Percentiles rank a stretch among this genome's conserved stretches.
Conservation (phyloP, 2,888 invertebrate genomes). For the Norana najaformis region DNA sequence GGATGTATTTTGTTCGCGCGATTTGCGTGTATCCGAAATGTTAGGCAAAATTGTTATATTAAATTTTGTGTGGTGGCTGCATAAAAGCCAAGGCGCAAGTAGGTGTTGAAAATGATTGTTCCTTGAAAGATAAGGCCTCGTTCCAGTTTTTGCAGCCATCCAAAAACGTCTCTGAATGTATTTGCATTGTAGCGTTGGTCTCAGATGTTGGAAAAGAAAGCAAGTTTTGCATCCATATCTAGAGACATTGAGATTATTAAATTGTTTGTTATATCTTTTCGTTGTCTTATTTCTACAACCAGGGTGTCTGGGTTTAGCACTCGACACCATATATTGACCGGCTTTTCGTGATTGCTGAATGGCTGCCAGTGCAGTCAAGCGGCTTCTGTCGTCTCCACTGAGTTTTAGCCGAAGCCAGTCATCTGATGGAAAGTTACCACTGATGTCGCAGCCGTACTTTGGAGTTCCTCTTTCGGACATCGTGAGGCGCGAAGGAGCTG, state of each 20-base stretch:
- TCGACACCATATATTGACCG: neutral
- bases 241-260: neutral
- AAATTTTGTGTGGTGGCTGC: no score
- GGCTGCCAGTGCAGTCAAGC: slow-evolving; percentile 23
- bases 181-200: neutral
- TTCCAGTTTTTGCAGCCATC: no score
- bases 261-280: neutral
- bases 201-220: neutral
- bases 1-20: neutral
- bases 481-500: slow-evolving; percentile 37
- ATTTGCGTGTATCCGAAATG: no score
- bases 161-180: neutral
- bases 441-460: slow-evolving; percentile 40
- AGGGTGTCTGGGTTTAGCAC: neutral
- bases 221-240: neutral
- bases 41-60: no score
- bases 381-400: neutral
- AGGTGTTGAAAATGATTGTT: no score
- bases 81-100: no score
- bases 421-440: neutral
- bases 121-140: no score
- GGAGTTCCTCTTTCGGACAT: slow-evolving; percentile 45
- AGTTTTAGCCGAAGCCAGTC: neutral
- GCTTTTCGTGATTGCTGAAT: neutral
- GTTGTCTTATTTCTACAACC: neutral